phyloP scores from a whole-genome alignment of 2,888 invertebrate species.

The Apamea sordens region DNA sequence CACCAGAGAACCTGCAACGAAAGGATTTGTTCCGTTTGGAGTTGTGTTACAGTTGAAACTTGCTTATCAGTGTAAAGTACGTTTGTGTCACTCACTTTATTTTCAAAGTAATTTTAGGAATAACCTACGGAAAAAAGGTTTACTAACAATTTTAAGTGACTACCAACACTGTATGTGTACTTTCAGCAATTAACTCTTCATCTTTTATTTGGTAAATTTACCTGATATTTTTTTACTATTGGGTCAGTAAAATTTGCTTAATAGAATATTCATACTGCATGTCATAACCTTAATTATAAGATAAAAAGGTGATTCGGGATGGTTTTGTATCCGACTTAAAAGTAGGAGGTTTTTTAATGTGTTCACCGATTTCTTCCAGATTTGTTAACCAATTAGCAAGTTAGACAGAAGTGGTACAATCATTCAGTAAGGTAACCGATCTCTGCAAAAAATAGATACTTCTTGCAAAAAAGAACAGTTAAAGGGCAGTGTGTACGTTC shows the following conservation, averaged over 20 bases:
- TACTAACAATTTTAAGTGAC: slow-evolving; percentile 31
- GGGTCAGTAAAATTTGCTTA: slow-evolving; percentile 35
- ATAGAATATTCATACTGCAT: slow-evolving; percentile 35
- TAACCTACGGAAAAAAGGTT: slow-evolving; percentile 16
- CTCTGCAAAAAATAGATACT: not conserved
- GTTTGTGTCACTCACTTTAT: slow-evolving; percentile 46
- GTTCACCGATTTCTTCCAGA: not conserved
- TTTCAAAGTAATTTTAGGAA: slow-evolving; percentile 31
- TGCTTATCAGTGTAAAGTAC: slow-evolving; percentile 48
- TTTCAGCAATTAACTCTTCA: slow-evolving; percentile 9
- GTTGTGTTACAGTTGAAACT: slow-evolving; percentile 47
- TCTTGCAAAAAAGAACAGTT: not conserved
- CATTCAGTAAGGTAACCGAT: not conserved
- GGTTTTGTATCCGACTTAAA: slow-evolving; percentile 1
- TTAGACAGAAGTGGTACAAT: not conserved
- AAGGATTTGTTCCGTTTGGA: slow-evolving; percentile 48
- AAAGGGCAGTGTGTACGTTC: not conserved
- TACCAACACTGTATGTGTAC: not conserved
- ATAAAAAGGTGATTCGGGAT: slow-evolving; percentile 8
- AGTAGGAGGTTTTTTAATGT: slow-evolving; percentile 2
- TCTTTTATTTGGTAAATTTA: slow-evolving; percentile 33
- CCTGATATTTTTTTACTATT: not conserved
- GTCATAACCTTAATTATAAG: slow-evolving; percentile 25
- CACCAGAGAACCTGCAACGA: slow-evolving; percentile 32
- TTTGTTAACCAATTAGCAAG: not conserved